Evolutionary conservation across 2,888 invertebrate genomes (phyloP).

Genomic region (Flabesymbios commensalis): DNA sequence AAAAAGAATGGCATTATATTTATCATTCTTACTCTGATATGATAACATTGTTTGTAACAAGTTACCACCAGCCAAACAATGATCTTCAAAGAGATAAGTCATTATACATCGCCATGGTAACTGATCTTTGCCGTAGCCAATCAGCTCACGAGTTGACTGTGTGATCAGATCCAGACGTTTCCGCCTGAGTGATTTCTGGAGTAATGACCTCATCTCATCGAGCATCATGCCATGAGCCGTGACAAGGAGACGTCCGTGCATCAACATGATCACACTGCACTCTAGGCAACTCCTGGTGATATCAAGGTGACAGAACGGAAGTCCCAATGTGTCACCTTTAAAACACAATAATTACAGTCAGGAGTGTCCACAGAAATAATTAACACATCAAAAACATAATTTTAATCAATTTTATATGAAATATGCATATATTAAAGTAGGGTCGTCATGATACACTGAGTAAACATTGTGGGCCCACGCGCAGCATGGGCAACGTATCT

Average conservation of each 20-base stretch:
- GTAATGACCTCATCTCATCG: conserved; percentile 18
- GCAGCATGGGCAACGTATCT: too few relatives aligned
- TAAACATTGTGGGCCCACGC: too few relatives aligned
- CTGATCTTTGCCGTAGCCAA: conserved; percentile 19
- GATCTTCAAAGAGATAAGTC: conserved; percentile 24
- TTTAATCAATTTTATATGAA: too few relatives aligned
- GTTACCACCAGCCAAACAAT: conserved; percentile 11
- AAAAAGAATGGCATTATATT: conserved; percentile 12
- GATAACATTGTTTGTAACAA: not conserved
- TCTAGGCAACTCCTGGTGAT: too few relatives aligned
- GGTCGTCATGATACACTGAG: too few relatives aligned
- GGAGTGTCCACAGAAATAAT: too few relatives aligned
- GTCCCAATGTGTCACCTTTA: too few relatives aligned
- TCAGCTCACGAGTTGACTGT: conserved; percentile 13
- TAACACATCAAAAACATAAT: too few relatives aligned
- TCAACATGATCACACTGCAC: too few relatives aligned
- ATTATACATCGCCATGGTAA: conserved; percentile 17
- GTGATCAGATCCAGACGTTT: conserved; percentile 11
- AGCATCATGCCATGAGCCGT: conserved; percentile 16
- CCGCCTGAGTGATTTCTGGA: conserved; percentile 21
- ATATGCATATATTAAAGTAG: too few relatives aligned
- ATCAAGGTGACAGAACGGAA: too few relatives aligned
- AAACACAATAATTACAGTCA: too few relatives aligned
- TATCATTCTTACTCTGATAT: not conserved
- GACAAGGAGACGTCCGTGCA: conserved; percentile 18